Percentiles rank a stretch among this genome's conserved stretches.
Conservation (phyloP, 2,888 invertebrate genomes). For the Cataglyphis rosenhaueri region DNA sequence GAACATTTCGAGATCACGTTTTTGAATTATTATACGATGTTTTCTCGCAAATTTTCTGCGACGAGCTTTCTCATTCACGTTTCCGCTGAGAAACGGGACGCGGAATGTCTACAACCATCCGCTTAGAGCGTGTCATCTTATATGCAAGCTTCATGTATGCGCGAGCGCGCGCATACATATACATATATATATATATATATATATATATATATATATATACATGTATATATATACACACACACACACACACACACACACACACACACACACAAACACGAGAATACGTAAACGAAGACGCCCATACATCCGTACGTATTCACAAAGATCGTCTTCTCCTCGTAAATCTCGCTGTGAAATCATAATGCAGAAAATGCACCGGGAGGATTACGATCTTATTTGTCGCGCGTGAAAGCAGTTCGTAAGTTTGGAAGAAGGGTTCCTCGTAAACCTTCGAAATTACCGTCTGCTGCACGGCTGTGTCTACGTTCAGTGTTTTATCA, state of each 20-base stretch:
- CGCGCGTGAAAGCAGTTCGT: constrained; percentile 46
- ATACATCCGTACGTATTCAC: constrained; percentile 22
- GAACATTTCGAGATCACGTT: neutral
- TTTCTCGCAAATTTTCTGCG: constrained; percentile 1
- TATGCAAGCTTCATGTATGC: neutral
- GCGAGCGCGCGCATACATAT: neutral
- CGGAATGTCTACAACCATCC: constrained; percentile 12
- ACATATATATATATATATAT: neutral
- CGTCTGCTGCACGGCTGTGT: constrained; percentile 3
- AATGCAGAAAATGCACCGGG: constrained; percentile 65
- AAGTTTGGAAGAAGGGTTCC: constrained; percentile 49
- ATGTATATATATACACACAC: neutral
- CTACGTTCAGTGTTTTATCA: constrained; percentile 54
- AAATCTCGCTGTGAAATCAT: constrained; percentile 64
- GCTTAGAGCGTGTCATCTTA: constrained; percentile 7
- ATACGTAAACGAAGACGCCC: constrained; percentile 35
- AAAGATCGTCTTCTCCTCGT: constrained; percentile 49
- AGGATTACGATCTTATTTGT: constrained; percentile 70
- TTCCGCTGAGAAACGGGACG: neutral
- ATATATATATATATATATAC: neutral
- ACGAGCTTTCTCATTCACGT: constrained; percentile 2
- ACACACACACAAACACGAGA: neutral
- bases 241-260: too few relatives aligned
- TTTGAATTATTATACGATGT: constrained; percentile 5
- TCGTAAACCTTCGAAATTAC: constrained; percentile 59